Conservation (phyloP, 2,113 vertebrate species). For the Nestor notabilis region DNA sequence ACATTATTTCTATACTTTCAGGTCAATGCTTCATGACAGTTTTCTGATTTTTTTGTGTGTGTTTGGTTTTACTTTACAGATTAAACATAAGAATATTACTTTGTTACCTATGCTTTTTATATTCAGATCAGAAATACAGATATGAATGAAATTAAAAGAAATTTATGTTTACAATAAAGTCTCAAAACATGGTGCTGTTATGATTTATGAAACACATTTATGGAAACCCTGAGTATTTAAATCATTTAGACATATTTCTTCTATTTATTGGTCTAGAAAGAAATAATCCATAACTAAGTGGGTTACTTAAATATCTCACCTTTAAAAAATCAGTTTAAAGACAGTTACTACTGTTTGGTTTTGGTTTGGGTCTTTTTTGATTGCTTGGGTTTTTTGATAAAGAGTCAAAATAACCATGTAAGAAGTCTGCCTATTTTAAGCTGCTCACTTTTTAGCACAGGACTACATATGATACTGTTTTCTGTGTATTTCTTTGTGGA, state of each 20-base stretch:
- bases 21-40: fast-evolving
- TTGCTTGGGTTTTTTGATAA: neutral
- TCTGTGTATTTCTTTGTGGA: neutral
- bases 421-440: neutral
- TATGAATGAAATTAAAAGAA: neutral
- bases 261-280: neutral
- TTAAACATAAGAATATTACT: neutral
- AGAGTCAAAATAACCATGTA: neutral
- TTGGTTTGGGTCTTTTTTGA: neutral
- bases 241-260: neutral
- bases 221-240: neutral
- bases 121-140: neutral
- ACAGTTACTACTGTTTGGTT: neutral
- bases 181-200: neutral
- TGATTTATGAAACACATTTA: neutral
- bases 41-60: neutral
- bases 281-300: neutral
- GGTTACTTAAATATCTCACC: neutral
- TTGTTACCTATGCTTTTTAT: neutral
- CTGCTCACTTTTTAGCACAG: neutral
- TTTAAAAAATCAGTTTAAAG: neutral
- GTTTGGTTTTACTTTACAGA: neutral
- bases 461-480: neutral
- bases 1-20: neutral
- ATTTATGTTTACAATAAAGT: neutral